Conservation (phyloP, 2,797 vertebrate genomes). For the Sciaenops ocellatus region DNA sequence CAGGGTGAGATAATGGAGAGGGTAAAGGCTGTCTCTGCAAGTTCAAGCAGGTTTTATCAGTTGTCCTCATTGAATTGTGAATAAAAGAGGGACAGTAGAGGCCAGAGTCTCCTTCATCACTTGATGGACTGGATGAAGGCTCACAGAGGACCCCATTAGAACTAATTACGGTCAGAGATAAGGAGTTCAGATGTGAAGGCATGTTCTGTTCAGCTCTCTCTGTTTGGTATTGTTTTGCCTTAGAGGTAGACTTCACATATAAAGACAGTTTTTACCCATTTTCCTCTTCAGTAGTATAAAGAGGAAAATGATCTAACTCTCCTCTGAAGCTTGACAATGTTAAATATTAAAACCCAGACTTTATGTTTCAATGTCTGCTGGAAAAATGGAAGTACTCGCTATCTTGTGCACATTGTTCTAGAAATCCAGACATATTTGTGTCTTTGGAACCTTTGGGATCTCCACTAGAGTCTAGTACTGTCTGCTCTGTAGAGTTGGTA, state of each 20-base stretch:
- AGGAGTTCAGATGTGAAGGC: slow-evolving; percentile 27
- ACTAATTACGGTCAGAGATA: slow-evolving; percentile 37
- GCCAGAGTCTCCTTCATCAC: slow-evolving; percentile 17
- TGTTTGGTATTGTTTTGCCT: neutral
- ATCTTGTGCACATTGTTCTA: too few relatives aligned
- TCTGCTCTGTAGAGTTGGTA: neutral
- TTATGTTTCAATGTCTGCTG: neutral
- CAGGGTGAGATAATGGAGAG: slow-evolving; percentile 32
- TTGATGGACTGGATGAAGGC: slow-evolving; percentile 23
- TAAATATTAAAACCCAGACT: neutral
- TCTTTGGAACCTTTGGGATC: neutral
- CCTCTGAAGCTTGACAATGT: too few relatives aligned
- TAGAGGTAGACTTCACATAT: neutral
- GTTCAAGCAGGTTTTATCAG: slow-evolving; percentile 28
- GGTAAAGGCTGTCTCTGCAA: slow-evolving; percentile 34
- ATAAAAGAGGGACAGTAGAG: slow-evolving; percentile 16
- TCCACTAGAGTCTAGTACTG: neutral
- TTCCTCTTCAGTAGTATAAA: neutral
- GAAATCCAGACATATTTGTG: neutral
- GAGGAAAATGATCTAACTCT: neutral
- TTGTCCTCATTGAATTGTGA: slow-evolving; percentile 34
- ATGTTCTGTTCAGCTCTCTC: neutral
- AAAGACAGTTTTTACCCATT: neutral
- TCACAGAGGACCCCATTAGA: slow-evolving; percentile 34
- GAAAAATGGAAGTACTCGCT: neutral